Base-by-base conservation (phyloP, 2,888 invertebrate genomes). In the Drosophila putrida region DNA sequence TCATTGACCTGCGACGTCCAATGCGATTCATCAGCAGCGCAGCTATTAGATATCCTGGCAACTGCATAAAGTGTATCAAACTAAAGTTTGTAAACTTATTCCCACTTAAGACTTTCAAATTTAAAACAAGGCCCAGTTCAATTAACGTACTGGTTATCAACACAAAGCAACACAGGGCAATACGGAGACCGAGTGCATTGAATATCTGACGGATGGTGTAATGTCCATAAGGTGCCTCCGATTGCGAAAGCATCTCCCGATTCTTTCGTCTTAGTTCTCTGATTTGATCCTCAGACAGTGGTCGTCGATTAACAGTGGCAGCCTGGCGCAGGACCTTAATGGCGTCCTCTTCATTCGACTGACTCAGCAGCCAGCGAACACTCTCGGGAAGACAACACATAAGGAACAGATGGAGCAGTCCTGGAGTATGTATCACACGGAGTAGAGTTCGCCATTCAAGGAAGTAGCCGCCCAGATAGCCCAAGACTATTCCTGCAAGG, bases 111-210 rank as follows among this genome's bases (percentile, higher is more conserved):
- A 95, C 93, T 0, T 95, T 95, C 0, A 96, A 95, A 91, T 96
- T 96, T 53, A 97, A 93, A 0, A 96, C 95, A 35, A 97, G 91
- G 0, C 96, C 96, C 84, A 96, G 95, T 88, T 95, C 96, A 4
- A 96, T 94, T 67, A 96, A 95, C 0, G 95, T 95, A 78, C 95
- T 95, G 0, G 96, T 95, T 15, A 96, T 94, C 96, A 96, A 96
- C 92, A 96, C 96, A 72, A 96, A 94, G 28, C 95, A 95, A 80
- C 96, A 95, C 47, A 94, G 94, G 0, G 93, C 39, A 33, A 91
- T 81, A n/a, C 91, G 72, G 63, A 81, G 72, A 10, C 75, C 78
- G 0, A 90, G 60, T 0, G 83, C 83, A 28, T 70, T 36, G 20
- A 58, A 59, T 2, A 91, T 82, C 5, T 90, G 87, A 9, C 78